These are phyloP conservation scores for Heteromyza rotundicornis DNA, from an alignment of 2,888 invertebrate genomes.

Conservation along the genomic window DNA sequence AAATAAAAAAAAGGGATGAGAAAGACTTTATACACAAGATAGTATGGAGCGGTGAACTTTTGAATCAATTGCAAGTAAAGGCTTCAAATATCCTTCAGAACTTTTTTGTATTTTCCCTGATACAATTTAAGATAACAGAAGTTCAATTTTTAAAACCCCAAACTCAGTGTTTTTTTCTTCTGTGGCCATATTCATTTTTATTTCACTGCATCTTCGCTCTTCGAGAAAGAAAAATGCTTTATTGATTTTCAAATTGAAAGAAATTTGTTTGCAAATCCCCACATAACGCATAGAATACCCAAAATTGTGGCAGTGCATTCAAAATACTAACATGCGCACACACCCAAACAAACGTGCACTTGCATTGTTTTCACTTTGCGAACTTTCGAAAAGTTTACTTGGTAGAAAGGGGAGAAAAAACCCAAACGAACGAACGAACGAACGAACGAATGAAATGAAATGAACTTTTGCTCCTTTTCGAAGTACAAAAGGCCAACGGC, in stretches of 20 bases:
- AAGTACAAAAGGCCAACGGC: slow-evolving; percentile 36
- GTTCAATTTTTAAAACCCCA: not conserved
- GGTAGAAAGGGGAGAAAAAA: not conserved
- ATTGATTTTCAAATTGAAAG: slow-evolving; percentile 2
- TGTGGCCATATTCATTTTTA: not conserved
- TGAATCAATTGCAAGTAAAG: not conserved
- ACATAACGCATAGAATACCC: not conserved
- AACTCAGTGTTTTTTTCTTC: not conserved
- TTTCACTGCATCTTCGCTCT: not conserved
- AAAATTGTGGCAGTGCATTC: too few relatives aligned
- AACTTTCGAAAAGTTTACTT: slow-evolving; percentile 32
- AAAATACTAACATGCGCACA: not conserved
- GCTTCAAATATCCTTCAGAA: not conserved
- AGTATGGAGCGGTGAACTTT: not conserved
- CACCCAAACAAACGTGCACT: not conserved
- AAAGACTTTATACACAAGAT: too few relatives aligned
- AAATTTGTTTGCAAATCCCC: slow-evolving; percentile 6
- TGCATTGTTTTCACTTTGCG: slow-evolving; percentile 40
- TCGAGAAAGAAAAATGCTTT: not conserved
- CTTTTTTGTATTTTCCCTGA: not conserved
- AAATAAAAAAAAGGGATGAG: too few relatives aligned
- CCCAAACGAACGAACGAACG: not conserved
- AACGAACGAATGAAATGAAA: not conserved
- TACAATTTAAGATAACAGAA: not conserved
- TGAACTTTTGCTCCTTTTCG: too few relatives aligned